Conservation (phyloP, 1,140 invertebrate genomes). For the Drosophila paulistorum region DNA sequence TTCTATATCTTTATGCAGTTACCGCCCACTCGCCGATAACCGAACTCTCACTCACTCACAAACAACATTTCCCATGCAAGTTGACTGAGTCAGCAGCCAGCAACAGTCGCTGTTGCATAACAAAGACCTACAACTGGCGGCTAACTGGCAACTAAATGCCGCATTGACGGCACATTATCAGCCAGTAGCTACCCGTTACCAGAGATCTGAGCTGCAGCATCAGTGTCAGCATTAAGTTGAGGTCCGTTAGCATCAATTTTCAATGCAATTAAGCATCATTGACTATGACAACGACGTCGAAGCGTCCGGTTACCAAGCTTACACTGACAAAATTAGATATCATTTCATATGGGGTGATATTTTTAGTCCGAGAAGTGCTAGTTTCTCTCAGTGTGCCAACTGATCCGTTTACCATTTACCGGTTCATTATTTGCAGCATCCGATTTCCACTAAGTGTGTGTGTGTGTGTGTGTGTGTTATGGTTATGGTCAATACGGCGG, state of each 20-base stretch:
- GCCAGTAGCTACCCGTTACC: not conserved
- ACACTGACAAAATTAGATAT: not conserved
- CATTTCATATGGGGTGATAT: not conserved
- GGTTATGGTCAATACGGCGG: conserved; percentile 70
- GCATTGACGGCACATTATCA: not conserved
- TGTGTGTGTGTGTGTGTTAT: conserved; percentile 52
- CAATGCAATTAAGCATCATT: conserved; percentile 67
- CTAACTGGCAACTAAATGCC: not conserved
- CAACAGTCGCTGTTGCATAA: conserved; percentile 63
- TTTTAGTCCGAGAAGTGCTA: not conserved
- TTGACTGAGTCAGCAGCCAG: conserved; percentile 10
- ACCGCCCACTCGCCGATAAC: not conserved
- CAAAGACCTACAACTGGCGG: conserved; percentile 26
- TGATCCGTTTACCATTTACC: conserved; percentile 65
- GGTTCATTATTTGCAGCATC: conserved; percentile 31
- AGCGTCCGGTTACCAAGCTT: conserved; percentile 63
- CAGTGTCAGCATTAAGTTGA: conserved; percentile 57
- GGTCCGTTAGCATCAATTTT: conserved; percentile 61
- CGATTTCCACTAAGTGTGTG: conserved; percentile 25
- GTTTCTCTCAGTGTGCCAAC: conserved; percentile 4
- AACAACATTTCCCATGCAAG: conserved; percentile 6
- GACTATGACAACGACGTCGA: not conserved
- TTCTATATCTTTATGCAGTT: no score
- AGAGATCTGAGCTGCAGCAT: conserved; percentile 42
- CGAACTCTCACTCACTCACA: no score